A percentile compares a stretch with the other conserved stretches of the same genome.
phyloP scores from a whole-genome alignment of 2,113 vertebrate species.

The Noturus placidus region DNA sequence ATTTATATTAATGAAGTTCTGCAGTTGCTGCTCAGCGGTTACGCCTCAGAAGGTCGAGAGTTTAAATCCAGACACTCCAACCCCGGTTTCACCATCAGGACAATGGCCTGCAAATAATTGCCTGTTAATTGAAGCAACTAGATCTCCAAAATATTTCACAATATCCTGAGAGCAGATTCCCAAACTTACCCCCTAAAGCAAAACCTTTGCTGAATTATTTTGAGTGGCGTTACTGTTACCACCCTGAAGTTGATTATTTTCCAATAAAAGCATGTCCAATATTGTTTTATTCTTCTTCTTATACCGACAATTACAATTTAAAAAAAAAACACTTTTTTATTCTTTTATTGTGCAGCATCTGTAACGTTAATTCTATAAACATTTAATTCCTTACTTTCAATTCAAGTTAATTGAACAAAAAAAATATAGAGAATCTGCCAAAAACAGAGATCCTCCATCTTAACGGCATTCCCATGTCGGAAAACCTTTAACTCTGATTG shows the following conservation, averaged over 20 bases:
- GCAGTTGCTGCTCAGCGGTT: background rate
- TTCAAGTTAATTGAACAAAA: background rate
- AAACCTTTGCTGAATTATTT: background rate
- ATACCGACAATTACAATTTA: no score
- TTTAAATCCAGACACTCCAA: constrained; percentile 1
- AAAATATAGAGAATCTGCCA: background rate
- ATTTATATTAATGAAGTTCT: background rate
- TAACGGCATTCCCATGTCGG: background rate
- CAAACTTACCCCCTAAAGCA: background rate
- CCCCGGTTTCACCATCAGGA: background rate
- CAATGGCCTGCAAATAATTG: background rate
- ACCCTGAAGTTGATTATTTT: no score
- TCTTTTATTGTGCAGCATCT: background rate
- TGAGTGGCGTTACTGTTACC: background rate
- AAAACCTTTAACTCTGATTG: background rate
- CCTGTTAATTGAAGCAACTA: background rate
- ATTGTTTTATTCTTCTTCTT: background rate
- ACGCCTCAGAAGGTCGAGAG: background rate
- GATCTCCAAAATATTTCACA: background rate
- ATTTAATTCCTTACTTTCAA: background rate
- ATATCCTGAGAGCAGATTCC: background rate
- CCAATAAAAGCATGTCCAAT: background rate
- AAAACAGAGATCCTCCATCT: background rate
- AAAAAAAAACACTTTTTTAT: no score
- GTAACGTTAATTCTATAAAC: background rate